Evolutionary conservation across 1,140 invertebrate genomes (phyloP).

Genomic region (Lepidostoma basale): DNA sequence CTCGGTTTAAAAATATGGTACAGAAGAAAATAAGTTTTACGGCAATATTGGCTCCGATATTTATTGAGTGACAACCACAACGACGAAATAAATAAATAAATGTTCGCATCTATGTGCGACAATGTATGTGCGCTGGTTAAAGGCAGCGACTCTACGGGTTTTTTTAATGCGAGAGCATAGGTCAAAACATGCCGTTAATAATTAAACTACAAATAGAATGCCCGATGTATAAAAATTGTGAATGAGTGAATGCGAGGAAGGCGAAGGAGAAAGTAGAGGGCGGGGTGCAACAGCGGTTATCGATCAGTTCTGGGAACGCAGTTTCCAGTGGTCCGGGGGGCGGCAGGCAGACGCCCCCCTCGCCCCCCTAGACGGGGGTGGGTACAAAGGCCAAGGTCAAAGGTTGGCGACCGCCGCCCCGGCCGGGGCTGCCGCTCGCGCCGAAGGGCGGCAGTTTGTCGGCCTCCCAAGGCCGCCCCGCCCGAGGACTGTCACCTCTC

Average conservation of each 20-base stretch:
- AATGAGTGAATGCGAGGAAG: neutral
- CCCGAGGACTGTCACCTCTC: constrained; percentile 17
- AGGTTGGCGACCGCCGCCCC: constrained; percentile 31
- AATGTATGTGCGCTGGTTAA: too few species aligned
- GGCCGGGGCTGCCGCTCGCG: neutral
- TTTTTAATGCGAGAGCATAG: too few species aligned
- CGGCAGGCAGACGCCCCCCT: constrained; percentile 16
- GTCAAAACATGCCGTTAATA: too few species aligned
- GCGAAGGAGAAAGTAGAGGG: neutral
- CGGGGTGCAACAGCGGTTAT: constrained; percentile 8
- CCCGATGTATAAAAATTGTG: too few species aligned
- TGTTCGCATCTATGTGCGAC: too few species aligned
- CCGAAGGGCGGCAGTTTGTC: neutral
- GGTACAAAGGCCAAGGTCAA: constrained; percentile 44
- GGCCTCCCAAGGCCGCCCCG: constrained; percentile 19
- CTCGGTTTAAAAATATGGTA: too few species aligned
- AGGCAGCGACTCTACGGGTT: too few species aligned
- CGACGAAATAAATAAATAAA: too few species aligned
- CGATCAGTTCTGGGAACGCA: constrained; percentile 23
- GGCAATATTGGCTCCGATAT: too few species aligned
- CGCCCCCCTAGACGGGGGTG: constrained; percentile 10
- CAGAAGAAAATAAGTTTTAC: too few species aligned
- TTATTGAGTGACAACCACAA: too few species aligned
- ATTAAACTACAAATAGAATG: too few species aligned
- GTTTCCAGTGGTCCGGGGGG: constrained; percentile 19